Percentiles rank a stretch among this genome's conserved stretches.
Evolutionary conservation across 2,888 invertebrate species (phyloP).

Genomic region (Lithosia quadra): DNA sequence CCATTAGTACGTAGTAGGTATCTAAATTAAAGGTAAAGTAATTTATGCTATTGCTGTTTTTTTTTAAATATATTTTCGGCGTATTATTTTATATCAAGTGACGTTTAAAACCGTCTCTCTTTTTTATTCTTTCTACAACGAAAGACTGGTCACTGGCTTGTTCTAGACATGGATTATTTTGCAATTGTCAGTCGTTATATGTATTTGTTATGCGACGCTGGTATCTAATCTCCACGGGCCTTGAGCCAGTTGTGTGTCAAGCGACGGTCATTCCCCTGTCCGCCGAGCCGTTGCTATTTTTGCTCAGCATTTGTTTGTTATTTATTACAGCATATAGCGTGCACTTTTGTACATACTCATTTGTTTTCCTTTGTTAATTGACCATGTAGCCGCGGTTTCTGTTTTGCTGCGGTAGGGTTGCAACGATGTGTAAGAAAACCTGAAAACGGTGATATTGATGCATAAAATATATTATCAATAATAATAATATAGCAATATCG

Average conservation of each 20-base stretch:
- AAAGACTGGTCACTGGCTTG: conserved; percentile 30
- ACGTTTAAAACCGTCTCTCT: background rate
- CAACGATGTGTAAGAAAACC: no score
- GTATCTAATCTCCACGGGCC: conserved; percentile 85
- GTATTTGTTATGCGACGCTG: conserved; percentile 75
- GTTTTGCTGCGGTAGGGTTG: background rate
- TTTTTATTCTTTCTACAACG: background rate
- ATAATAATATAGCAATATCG: no score
- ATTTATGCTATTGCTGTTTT: no score
- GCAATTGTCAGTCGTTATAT: conserved; percentile 71
- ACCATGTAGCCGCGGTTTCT: conserved; percentile 50
- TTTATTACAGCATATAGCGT: conserved; percentile 67
- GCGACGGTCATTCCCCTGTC: conserved; percentile 82
- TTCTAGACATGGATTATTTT: conserved; percentile 66
- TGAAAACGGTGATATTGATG: no score
- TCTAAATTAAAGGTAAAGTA: no score
- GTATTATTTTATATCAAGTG: background rate
- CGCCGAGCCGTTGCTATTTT: conserved; percentile 78
- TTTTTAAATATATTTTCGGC: no score
- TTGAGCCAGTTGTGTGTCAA: conserved; percentile 86
- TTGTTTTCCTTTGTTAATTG: conserved; percentile 65
- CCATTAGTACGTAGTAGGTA: no score
- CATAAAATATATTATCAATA: no score
- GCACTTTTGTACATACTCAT: conserved; percentile 47
- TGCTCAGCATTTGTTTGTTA: conserved; percentile 79